Evolutionary conservation across 2,888 invertebrate genomes (phyloP), one percentile per base, ranked within the genome.

Genomic region (Herminia tarsipennalis): DNA sequence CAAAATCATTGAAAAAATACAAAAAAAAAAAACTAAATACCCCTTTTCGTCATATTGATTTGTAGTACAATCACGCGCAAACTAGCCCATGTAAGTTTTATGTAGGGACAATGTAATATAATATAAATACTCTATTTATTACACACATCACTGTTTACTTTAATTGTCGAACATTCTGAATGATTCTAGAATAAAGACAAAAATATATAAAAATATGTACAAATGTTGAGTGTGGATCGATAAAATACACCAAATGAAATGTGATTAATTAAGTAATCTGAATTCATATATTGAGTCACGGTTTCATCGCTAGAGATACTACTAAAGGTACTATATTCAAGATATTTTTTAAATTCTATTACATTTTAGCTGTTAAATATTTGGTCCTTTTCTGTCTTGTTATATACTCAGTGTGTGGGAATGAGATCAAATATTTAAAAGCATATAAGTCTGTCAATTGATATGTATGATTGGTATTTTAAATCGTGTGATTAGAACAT

Each of bases 201-300:
- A 35, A 25, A 28, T 12, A 3, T 9, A 33, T 14, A 38, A 22
- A 43, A 40, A 49, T 38, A 29, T 43, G 27, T 33, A 51, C 27
- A 32, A 35, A 45, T 70, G 65, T 59, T 21, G 28, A 27, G 67
- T 70, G 68, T 44, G 32, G 59, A 61, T 61, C 53, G 51, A 60
- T 56, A 27, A 51, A 51, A 46, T 30, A 54, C 46, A 64, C 76
- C 72, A 80, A 81, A 78, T 68, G 70, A 61, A 57, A 74, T 79
- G 76, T 79, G 78, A 78, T 78, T 71, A 60, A 44, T 54, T 46
- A 53, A 63, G 36, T 43, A 47, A 66, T 55, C 41, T 42, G 52
- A 66, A 70, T 70, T 71, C 56, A 66, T 65, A 64, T 52, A 57
- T 66, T 42, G 53, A 49, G 56, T 35, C 24, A 56, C 49, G 54